These are phyloP conservation scores for Ctenoplectra terminalis DNA, from an alignment of 1,140 invertebrate genomes.

Conservation along the genomic window DNA sequence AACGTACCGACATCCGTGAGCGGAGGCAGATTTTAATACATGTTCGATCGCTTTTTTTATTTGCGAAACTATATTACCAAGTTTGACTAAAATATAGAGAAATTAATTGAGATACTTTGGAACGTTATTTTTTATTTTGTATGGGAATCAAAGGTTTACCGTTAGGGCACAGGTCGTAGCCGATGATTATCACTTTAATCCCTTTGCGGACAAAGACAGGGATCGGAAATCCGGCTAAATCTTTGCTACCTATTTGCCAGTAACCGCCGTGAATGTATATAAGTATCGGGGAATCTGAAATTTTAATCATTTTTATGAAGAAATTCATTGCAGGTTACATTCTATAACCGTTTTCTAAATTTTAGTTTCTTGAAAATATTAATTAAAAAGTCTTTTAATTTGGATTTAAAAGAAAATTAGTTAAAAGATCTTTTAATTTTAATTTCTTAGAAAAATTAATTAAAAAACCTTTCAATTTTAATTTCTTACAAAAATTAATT, in stretches of 20 bases:
- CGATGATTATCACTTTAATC: conserved; percentile 87
- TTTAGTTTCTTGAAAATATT: too few relatives aligned
- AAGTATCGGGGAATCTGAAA: conserved; percentile 89
- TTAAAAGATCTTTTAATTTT: too few relatives aligned
- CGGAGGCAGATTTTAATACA: conserved; percentile 84
- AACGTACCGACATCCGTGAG: conserved; percentile 79
- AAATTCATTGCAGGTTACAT: too few relatives aligned
- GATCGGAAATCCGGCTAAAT: conserved; percentile 86
- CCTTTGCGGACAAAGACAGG: conserved; percentile 85
- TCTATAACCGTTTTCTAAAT: too few relatives aligned
- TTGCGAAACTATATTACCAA: conserved; percentile 86
- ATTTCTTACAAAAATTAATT: too few relatives aligned
- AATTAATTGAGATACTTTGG: conserved; percentile 17
- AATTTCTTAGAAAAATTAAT: too few relatives aligned
- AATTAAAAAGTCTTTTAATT: too few relatives aligned
- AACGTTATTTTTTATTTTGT: not conserved
- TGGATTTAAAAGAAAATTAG: too few relatives aligned
- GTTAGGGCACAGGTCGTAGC: conserved; percentile 90
- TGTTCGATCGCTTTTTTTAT: conserved; percentile 84
- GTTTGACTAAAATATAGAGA: conserved; percentile 80
- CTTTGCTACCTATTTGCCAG: conserved; percentile 89
- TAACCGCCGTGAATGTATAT: conserved; percentile 93
- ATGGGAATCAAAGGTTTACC: conserved; percentile 77
- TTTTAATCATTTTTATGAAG: too few relatives aligned
- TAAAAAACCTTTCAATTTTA: too few relatives aligned